phyloP scores from a whole-genome alignment of 2,797 vertebrate genomes.

The Pipistrellus nathusii region DNA sequence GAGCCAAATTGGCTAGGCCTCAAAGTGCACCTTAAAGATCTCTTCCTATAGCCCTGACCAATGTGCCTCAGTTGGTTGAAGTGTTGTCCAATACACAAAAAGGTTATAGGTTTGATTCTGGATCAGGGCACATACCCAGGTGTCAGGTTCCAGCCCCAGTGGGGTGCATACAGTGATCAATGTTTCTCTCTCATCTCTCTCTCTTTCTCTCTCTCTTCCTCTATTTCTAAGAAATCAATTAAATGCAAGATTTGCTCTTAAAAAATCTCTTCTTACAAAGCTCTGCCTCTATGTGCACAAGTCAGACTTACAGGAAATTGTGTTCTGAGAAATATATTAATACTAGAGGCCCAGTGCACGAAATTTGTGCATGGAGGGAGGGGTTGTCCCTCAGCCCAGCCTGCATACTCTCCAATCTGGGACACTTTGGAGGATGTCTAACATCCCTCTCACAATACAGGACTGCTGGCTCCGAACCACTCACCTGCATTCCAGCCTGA shows the following conservation, averaged over 20 bases:
- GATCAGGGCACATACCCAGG: not conserved
- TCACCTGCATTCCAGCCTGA: no score
- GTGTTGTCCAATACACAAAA: not conserved
- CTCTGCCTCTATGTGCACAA: not conserved
- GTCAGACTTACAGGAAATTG: not conserved
- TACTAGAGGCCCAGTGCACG: no score
- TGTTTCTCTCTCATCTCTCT: not conserved
- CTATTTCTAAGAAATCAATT: not conserved
- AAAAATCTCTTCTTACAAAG: not conserved
- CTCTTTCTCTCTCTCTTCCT: not conserved
- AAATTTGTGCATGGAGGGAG: no score
- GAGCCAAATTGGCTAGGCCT: not conserved
- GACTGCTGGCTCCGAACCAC: no score
- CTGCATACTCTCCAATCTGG: no score
- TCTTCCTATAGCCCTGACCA: not conserved
- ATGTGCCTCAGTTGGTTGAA: not conserved
- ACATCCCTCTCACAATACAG: no score
- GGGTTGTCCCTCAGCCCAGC: no score
- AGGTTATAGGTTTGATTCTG: not conserved
- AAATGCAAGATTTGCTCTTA: not conserved
- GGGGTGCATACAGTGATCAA: not conserved
- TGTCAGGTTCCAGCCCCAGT: not conserved
- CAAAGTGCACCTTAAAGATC: not conserved
- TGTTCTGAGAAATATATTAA: not conserved
- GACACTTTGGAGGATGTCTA: no score